Base-by-base conservation (phyloP, 2,888 invertebrate genomes). In the Malthinus flaveolus region DNA sequence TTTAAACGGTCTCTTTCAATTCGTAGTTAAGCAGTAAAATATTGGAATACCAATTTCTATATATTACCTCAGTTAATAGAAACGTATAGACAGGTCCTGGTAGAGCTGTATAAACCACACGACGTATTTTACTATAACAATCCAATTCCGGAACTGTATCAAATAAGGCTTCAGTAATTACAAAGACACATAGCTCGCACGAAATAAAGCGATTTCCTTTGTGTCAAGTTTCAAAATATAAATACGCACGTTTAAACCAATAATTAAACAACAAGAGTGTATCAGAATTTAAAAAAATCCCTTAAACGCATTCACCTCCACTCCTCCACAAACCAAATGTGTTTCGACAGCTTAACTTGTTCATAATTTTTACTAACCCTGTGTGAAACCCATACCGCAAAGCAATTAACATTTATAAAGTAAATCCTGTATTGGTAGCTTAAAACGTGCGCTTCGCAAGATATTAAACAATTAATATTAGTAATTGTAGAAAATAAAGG, bases 131-230 rank as follows among this genome's bases (percentile, higher is more conserved):
- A 76, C 77, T 77, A 23, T 23, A 3, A 71, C 78, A 77, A 78
- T 78, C 77, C 78, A 78, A 78, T 78, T 77, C 76, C 70, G 66
- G 74, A 74, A 75, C 72, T 77, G 76, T 76, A 77, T 77, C 77
- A 77, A 78, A 77, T 74, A 75, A 74, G 72, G 70, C 74, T 73
- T 54, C 23, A 71, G 74, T 75, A 77, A 76, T 78, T 77, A 77
- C 74, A 69, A 72, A 75, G 75, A 77, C 75, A 75, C 76, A 76
- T 75, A 68, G 73, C 73, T 71, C 65, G 48, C 63, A 51, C 48
- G 59, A 53, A 61, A 66, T 61, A 65, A 67, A 65, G 62, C 62
- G 59, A 61, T 54, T 53, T 58, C 23, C 23, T 44, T 46, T 53
- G 48, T 57, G 54, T 56, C 56, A 36, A 56, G 56, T 36, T 37